Evolutionary conservation across 2,888 invertebrate genomes (phyloP).

Genomic region (Sesia apiformis): DNA sequence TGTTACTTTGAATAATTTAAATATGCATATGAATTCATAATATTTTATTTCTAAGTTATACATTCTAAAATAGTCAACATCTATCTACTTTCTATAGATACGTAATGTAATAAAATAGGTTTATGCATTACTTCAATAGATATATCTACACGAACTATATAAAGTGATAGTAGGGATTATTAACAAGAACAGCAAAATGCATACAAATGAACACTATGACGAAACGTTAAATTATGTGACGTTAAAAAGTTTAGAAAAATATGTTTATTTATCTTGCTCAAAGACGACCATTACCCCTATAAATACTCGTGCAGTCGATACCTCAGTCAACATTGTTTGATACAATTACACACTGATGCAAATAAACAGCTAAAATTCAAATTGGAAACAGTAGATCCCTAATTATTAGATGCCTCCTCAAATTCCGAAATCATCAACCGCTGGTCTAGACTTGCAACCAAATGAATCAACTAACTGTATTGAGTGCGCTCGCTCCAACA

Average conservation of each 20-base stretch:
- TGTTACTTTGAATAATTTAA: not conserved
- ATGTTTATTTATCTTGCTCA: constrained; percentile 43
- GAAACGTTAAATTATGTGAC: constrained; percentile 44
- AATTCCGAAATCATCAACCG: too few species aligned
- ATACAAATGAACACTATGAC: constrained; percentile 52
- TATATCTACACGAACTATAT: not conserved
- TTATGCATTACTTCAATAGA: not conserved
- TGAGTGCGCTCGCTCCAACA: too few species aligned
- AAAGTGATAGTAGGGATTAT: not conserved
- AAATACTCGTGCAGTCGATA: constrained; percentile 59
- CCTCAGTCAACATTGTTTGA: constrained; percentile 51
- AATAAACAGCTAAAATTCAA: too few species aligned
- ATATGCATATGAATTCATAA: not conserved
- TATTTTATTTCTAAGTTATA: not conserved
- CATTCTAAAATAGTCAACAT: constrained; percentile 39
- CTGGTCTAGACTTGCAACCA: too few species aligned
- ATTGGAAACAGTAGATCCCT: too few species aligned
- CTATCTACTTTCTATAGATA: constrained; percentile 42
- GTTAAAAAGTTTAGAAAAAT: constrained; percentile 73
- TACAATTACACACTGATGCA: constrained; percentile 14
- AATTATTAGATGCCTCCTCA: too few species aligned
- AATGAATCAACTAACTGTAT: too few species aligned
- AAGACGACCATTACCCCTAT: constrained; percentile 59
- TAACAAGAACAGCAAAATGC: constrained; percentile 32
- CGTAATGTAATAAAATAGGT: not conserved